A percentile compares a stretch with the other conserved stretches of the same genome.
Evolutionary conservation across 2,888 invertebrate species (phyloP).

Genomic region (Hoplodrina ambigua): DNA sequence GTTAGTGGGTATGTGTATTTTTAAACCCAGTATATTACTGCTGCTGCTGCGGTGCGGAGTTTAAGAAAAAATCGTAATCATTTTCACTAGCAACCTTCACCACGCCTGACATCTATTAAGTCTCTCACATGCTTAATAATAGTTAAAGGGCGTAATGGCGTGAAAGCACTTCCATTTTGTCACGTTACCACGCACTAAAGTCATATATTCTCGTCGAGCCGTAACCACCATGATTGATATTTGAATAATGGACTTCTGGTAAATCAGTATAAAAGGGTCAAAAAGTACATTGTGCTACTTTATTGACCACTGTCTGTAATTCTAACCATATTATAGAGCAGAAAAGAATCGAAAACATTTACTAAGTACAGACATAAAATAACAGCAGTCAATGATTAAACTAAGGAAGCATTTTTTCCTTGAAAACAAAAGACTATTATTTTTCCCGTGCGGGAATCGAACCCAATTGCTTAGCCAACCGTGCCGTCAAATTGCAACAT

Average conservation of each 20-base stretch:
- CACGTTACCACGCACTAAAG: conserved; percentile 18
- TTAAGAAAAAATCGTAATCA: background rate
- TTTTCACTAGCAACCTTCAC: background rate
- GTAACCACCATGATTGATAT: background rate
- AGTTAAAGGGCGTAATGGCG: background rate
- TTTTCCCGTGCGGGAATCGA: no score
- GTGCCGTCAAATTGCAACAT: no score
- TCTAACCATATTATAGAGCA: background rate
- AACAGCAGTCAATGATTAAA: no score
- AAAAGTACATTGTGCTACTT: background rate
- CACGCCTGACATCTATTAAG: background rate
- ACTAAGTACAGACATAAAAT: no score
- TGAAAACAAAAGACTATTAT: no score
- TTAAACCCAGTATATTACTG: no score
- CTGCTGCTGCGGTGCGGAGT: no score
- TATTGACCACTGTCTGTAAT: no score
- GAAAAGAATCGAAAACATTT: no score
- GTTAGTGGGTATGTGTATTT: no score
- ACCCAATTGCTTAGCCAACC: no score
- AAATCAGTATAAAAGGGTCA: background rate
- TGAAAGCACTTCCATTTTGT: conserved; percentile 14
- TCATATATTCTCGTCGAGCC: conserved; percentile 5
- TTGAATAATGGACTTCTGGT: conserved; percentile 4
- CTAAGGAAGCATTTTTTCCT: no score
- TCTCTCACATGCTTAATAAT: conserved; percentile 1